Conservation (phyloP, 2,113 vertebrate species). For the Porphyrio hochstetteri region DNA sequence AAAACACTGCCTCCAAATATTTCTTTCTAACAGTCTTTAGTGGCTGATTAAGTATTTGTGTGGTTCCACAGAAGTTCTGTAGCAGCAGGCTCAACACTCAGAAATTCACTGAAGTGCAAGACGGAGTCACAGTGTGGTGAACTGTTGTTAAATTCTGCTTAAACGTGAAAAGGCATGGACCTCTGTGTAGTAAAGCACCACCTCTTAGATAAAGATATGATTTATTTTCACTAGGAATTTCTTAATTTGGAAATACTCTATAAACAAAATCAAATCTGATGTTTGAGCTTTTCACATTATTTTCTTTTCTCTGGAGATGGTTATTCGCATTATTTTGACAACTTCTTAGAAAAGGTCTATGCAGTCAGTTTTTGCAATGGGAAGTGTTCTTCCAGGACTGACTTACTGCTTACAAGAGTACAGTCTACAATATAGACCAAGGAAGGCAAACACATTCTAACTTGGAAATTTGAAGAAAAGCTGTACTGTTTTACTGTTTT, state of each 20-base stretch:
- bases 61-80: conserved; percentile 13
- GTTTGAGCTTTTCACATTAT: conserved; percentile 32
- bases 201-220: not conserved
- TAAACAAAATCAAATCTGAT: conserved; percentile 10
- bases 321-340: conserved; percentile 12
- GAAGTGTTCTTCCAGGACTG: not conserved
- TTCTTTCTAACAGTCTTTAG: conserved; percentile 40
- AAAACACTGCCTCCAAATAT: conserved; percentile 34
- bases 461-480: conserved; percentile 3
- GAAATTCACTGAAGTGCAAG: conserved; percentile 26
- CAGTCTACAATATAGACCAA: not conserved
- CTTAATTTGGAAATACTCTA: conserved; percentile 37
- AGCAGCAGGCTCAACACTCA: conserved; percentile 4
- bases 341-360: conserved; percentile 25
- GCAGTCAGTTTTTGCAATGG: not conserved
- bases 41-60: conserved; percentile 62
- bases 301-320: not conserved
- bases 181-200: not conserved
- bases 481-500: not conserved
- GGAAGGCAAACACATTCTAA: not conserved
- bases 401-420: not conserved
- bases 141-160: not conserved
- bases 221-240: conserved; percentile 26
- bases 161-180: not conserved
- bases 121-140: not conserved